phyloP scores from a whole-genome alignment of 1,140 invertebrate genomes.

The Anoplophora glabripennis region DNA sequence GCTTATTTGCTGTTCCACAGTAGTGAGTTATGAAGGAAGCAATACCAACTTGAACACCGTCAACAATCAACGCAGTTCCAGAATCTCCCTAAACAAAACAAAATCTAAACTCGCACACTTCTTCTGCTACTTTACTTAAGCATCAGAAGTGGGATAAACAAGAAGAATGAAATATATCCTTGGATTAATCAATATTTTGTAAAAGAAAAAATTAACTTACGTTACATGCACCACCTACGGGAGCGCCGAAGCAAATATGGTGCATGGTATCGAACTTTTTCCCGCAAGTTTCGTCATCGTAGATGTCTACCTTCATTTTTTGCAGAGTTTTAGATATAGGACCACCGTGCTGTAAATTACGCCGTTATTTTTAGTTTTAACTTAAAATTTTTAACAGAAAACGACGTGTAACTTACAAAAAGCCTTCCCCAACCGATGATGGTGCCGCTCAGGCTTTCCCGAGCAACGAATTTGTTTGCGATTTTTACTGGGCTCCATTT shows the following conservation, averaged over 20 bases:
- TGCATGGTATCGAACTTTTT: constrained; percentile 12
- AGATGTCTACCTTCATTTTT: constrained; percentile 24
- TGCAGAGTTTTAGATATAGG: constrained; percentile 19
- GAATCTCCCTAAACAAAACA: constrained; percentile 26
- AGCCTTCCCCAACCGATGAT: constrained; percentile 28
- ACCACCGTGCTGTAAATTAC: constrained; percentile 23
- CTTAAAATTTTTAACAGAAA: no score
- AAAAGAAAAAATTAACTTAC: constrained; percentile 13
- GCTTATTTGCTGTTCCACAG: constrained; percentile 22
- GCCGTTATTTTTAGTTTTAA: no score
- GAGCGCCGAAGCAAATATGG: constrained; percentile 28
- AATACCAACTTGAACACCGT: constrained; percentile 23
- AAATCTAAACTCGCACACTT: background rate
- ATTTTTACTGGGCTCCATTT: constrained; percentile 23
- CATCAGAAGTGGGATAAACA: background rate
- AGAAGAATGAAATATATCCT: background rate
- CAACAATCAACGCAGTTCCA: constrained; percentile 24
- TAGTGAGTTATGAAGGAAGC: constrained; percentile 27
- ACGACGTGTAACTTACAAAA: constrained; percentile 25
- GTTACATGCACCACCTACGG: constrained; percentile 24
- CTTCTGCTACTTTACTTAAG: background rate
- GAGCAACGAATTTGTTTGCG: constrained; percentile 18
- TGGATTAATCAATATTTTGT: no score
- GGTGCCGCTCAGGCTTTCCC: constrained; percentile 12
- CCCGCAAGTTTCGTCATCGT: constrained; percentile 19